Evolutionary conservation across 2,888 invertebrate species (phyloP).

Genomic region (Amblyjoppa proteus): DNA sequence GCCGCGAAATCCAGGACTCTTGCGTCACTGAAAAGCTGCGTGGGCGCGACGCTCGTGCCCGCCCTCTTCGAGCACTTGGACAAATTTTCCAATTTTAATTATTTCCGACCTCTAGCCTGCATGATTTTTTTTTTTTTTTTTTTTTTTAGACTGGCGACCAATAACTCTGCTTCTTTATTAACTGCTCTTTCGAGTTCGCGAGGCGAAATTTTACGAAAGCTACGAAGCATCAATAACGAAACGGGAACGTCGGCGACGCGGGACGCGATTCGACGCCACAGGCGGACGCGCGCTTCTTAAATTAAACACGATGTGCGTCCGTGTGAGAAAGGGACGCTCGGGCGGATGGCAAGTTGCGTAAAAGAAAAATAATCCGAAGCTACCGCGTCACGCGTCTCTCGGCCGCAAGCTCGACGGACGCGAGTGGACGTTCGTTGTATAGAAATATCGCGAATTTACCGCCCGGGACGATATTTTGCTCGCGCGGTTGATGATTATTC

Average conservation of each 20-base stretch:
- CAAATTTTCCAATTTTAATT: slow-evolving; percentile 24
- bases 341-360: slow-evolving; percentile 49
- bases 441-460: not conserved
- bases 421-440: slow-evolving; percentile 29
- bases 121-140: slow-evolving; percentile 21
- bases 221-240: slow-evolving; percentile 19
- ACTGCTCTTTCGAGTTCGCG: not conserved
- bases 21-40: slow-evolving; percentile 68
- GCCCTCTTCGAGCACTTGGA: slow-evolving; percentile 23
- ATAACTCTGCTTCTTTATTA: not conserved
- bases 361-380: slow-evolving; percentile 61
- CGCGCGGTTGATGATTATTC: not conserved
- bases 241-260: slow-evolving; percentile 14
- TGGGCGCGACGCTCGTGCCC: slow-evolving; percentile 55
- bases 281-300: slow-evolving; percentile 51
- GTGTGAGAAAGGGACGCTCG: slow-evolving; percentile 26
- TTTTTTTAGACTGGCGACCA: slow-evolving; percentile 2
- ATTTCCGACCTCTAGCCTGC: slow-evolving; percentile 4
- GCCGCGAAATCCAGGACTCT: slow-evolving; percentile 83
- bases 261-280: slow-evolving; percentile 42
- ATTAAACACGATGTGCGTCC: slow-evolving; percentile 52
- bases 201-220: not conserved
- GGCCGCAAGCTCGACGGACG: slow-evolving; percentile 14
- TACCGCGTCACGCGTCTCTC: slow-evolving; percentile 16
- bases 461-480: not conserved